Percentiles rank a stretch among this genome's conserved stretches.
Conservation (phyloP, 2,113 vertebrate genomes). For the Azemiops feae region DNA sequence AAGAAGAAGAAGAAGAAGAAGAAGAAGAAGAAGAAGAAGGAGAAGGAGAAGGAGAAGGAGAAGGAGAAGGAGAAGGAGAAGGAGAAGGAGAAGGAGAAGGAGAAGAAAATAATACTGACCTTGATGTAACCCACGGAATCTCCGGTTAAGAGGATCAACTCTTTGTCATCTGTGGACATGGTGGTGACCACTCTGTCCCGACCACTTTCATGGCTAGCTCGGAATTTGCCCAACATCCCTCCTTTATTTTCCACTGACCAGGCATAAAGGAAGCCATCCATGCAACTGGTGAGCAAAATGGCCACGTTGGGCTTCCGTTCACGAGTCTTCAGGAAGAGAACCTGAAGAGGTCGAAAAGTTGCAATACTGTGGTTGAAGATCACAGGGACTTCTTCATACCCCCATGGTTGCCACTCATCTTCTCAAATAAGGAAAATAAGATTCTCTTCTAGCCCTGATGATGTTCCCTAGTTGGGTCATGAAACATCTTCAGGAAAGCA, state of each 20-base stretch:
- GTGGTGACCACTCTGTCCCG: constrained; percentile 6
- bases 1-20: no score
- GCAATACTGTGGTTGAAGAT: background rate
- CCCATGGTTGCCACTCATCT: background rate
- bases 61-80: no score
- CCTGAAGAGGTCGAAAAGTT: constrained; percentile 28
- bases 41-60: no score
- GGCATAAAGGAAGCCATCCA: constrained; percentile 35
- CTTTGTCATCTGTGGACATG: constrained; percentile 31
- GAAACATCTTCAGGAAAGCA: no score
- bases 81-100: no score
- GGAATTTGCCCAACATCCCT: constrained; percentile 58
- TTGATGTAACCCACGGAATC: constrained; percentile 55
- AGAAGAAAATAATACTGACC: constrained; percentile 32
- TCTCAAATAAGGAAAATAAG: background rate
- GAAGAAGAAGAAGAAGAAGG: no score
- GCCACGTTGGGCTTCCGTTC: constrained; percentile 33
- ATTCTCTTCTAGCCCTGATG: background rate
- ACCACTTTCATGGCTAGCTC: background rate
- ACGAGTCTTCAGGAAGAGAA: constrained; percentile 48
- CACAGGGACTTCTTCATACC: background rate
- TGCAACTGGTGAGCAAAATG: constrained; percentile 36
- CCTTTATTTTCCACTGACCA: constrained; percentile 46
- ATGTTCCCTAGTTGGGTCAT: no score
- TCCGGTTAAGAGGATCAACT: constrained; percentile 49